These are phyloP conservation scores for Cyprinus carpio DNA, from an alignment of 2,113 vertebrate genomes.

Conservation along the genomic window DNA sequence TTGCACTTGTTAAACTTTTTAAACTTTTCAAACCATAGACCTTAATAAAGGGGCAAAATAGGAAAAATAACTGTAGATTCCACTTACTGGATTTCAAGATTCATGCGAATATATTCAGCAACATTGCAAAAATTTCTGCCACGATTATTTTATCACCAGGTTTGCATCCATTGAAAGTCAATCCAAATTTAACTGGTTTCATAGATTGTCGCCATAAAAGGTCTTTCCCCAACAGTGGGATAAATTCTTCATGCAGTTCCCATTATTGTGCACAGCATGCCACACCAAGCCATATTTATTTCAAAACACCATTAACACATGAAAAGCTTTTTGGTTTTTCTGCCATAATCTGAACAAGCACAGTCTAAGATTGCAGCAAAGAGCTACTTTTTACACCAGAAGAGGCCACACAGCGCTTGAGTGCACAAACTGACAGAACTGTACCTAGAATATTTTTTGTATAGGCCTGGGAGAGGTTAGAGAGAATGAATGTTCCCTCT, in stretches of 20 bases:
- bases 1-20: neutral
- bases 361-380: neutral
- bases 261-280: neutral
- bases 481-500: neutral
- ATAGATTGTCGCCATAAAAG: slow-evolving; percentile 17
- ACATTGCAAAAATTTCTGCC: neutral
- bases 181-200: neutral
- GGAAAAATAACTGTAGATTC: neutral
- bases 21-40: neutral
- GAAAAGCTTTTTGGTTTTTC: slow-evolving; percentile 37
- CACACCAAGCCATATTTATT: slow-evolving; percentile 42
- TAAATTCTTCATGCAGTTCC: slow-evolving; percentile 46
- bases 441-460: slow-evolving; percentile 24
- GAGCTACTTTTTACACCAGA: neutral
- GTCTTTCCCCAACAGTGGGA: neutral
- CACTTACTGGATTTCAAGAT: neutral
- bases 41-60: neutral
- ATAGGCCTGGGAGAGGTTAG: slow-evolving; percentile 15
- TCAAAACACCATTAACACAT: slow-evolving; percentile 47
- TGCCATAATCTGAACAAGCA: slow-evolving; percentile 17
- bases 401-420: slow-evolving; percentile 1
- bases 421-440: neutral
- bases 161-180: neutral
- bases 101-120: neutral
- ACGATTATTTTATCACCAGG: neutral